Base-by-base conservation (phyloP, 2,888 invertebrate genomes). In the Erebia ligea region DNA sequence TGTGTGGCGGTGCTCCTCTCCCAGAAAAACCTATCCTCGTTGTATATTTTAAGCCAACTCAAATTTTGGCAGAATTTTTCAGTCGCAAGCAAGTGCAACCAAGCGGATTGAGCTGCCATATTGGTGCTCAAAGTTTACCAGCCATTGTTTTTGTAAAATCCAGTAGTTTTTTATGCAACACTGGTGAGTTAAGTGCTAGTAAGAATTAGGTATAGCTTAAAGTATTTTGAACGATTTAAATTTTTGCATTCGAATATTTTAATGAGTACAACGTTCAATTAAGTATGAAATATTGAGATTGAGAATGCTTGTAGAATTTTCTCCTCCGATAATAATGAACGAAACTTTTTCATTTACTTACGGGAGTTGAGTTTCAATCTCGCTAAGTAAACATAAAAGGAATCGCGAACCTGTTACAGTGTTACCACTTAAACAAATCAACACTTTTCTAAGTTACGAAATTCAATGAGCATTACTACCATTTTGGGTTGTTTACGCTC, bases 241-340 rank as follows among this genome's bases (percentile, higher is more conserved):
- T 50, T 50, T 50, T 50, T 25, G 25, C 25, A 50, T 50, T 50
- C n/a, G n/a, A 11, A 50, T 11, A 11, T 42, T 42, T 42, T 9
- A 11, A 42, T 42, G 42, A 42, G 42, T 42, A 42, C 11, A 42
- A 42, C 42, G 11, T 42, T 34, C 34, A 34, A 11, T 56, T 57
- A 13, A 25, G 40, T 15, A 34, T 58, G 40, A 57, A 25, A 57
- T 13, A 58, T 58, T 25, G n/a, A 58, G 34, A 1, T 8, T 25
- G 6, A 11, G 40, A 19, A 19, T 4, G 5, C 10, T 21, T 52
- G 9, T 25, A 21, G 34, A 34, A 17, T 59, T 59, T 40, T 40
- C 56, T 58, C 58, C 15, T 25, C 34, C 40, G 15, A 40, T 58
- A 58, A 58, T 58, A 58, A 58, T 58, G 58, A 58, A 40, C n/a